Conservation (phyloP, 2,888 invertebrate genomes). For the Tipula vernalis region DNA sequence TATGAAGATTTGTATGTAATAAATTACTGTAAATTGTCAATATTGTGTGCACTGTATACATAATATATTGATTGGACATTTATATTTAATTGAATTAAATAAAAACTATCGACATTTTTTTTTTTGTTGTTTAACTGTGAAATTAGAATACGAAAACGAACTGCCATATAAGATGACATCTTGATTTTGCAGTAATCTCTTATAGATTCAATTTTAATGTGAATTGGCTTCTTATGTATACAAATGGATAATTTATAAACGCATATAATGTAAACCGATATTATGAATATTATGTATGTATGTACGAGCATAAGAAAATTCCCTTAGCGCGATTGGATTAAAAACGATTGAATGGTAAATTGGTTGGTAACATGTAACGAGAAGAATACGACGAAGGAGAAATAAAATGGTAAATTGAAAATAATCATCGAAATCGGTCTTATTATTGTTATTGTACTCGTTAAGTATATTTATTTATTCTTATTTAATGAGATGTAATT, state of each 20-base stretch:
- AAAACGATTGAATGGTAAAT: not conserved
- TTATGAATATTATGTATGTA: too few relatives aligned
- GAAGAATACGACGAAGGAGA: not conserved
- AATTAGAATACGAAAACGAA: not conserved
- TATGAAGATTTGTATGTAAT: not conserved
- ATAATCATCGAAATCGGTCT: not conserved
- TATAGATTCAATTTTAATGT: not conserved
- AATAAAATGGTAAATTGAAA: not conserved
- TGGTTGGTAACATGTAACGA: not conserved
- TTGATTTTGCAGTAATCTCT: not conserved
- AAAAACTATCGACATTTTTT: not conserved
- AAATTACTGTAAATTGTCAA: not conserved
- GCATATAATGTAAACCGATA: not conserved
- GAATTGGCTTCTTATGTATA: not conserved
- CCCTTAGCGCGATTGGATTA: not conserved
- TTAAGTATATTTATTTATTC: not conserved
- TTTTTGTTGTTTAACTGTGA: not conserved
- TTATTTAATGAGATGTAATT: constrained; percentile 4
- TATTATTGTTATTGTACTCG: not conserved
- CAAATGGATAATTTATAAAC: not conserved
- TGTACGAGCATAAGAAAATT: too few relatives aligned
- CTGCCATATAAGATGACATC: constrained; percentile 4
- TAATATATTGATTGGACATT: not conserved
- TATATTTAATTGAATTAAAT: not conserved
- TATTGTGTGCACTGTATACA: not conserved